Conservation (phyloP, 2,113 vertebrate species). For the Chaetodon auriga region DNA sequence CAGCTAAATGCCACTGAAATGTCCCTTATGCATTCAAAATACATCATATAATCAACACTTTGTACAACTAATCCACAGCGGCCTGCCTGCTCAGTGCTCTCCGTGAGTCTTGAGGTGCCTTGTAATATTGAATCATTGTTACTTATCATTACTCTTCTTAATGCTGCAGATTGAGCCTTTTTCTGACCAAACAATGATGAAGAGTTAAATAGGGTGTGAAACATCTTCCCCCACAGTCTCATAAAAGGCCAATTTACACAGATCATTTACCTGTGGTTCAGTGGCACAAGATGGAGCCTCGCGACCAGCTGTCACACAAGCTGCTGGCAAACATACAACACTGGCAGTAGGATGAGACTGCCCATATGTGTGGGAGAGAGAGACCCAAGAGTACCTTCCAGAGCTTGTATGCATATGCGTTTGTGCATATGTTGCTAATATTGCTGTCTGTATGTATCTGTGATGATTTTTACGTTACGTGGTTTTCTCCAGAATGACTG, state of each 20-base stretch:
- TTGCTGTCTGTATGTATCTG: background rate
- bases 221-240: constrained; percentile 65
- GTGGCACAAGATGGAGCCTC: constrained; percentile 44
- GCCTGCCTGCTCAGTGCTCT: background rate
- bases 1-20: no score
- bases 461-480: constrained; percentile 4
- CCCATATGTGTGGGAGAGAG: background rate
- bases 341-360: background rate
- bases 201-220: constrained; percentile 79
- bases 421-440: constrained; percentile 34
- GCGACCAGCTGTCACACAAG: constrained; percentile 66
- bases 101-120: constrained; percentile 3
- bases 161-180: constrained; percentile 59
- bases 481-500: constrained; percentile 19
- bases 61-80: no score
- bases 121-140: constrained; percentile 31
- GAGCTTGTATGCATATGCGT: constrained; percentile 18
- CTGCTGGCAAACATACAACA: constrained; percentile 61
- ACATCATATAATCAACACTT: background rate
- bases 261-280: constrained; percentile 71
- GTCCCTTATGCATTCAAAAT: no score
- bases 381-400: constrained; percentile 12
- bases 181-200: constrained; percentile 65
- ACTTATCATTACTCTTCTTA: constrained; percentile 45
- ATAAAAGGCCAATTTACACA: constrained; percentile 81